phyloP scores from a whole-genome alignment of 2,888 invertebrate species.

The Drosophila helvetica region DNA sequence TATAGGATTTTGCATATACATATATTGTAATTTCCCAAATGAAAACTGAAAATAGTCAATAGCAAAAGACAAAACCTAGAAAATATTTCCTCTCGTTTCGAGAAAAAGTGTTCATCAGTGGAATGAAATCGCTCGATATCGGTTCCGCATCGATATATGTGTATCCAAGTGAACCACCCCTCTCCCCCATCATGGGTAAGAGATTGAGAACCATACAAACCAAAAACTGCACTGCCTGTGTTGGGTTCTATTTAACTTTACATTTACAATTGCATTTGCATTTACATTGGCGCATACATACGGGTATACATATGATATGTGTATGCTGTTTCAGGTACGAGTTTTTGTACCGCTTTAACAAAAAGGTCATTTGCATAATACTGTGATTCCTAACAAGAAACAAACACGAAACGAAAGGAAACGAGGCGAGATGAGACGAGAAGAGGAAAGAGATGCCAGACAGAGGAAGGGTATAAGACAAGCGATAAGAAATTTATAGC shows the following conservation, averaged over 20 bases:
- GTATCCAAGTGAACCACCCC: neutral
- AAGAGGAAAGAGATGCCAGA: constrained; percentile 6
- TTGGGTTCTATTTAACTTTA: constrained; percentile 40
- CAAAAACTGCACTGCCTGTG: constrained; percentile 49
- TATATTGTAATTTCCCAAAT: constrained; percentile 65
- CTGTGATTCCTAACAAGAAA: constrained; percentile 68
- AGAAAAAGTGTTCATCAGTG: constrained; percentile 40
- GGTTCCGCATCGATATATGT: constrained; percentile 6
- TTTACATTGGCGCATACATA: constrained; percentile 4
- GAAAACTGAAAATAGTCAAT: constrained; percentile 50
- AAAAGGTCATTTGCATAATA: constrained; percentile 60
- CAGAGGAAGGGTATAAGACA: constrained; percentile 6
- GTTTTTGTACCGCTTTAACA: constrained; percentile 24
- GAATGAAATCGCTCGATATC: constrained; percentile 31
- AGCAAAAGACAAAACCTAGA: constrained; percentile 16
- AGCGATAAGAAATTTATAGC: constrained; percentile 6
- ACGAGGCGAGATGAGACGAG: neutral
- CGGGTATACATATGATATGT: constrained; percentile 8
- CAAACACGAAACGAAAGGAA: constrained; percentile 10
- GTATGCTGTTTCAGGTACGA: neutral
- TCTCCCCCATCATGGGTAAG: neutral
- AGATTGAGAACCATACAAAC: constrained; percentile 25
- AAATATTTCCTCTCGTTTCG: constrained; percentile 34
- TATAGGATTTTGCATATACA: constrained; percentile 66
- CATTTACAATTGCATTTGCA: constrained; percentile 26